phyloP scores from a whole-genome alignment of 2,888 invertebrate species.

The Drosophila leonis region DNA sequence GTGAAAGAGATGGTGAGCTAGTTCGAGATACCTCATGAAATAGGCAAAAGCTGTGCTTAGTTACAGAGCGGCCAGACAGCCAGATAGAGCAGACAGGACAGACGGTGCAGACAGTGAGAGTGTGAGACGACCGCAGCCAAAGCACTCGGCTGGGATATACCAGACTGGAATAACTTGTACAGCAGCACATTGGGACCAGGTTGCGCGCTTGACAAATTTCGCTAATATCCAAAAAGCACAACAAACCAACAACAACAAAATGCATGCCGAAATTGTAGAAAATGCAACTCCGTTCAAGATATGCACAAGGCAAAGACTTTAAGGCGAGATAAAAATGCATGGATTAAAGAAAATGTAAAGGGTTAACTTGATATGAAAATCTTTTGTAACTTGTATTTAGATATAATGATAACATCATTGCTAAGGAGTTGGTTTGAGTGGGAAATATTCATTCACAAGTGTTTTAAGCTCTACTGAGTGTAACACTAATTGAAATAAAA shows the following conservation, averaged over 20 bases:
- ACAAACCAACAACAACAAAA: conserved; percentile 26
- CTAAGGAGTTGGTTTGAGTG: neutral
- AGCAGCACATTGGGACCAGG: conserved; percentile 50
- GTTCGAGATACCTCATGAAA: conserved; percentile 33
- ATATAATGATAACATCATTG: too few species aligned
- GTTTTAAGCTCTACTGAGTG: too few species aligned
- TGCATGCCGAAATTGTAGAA: neutral
- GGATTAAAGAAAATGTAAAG: too few species aligned
- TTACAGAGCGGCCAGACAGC: conserved; percentile 36
- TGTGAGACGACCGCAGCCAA: conserved; percentile 54
- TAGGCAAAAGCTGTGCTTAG: conserved; percentile 67
- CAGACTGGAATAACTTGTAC: conserved; percentile 51
- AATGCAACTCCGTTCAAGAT: neutral
- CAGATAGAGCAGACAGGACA: conserved; percentile 10
- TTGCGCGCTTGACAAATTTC: conserved; percentile 50
- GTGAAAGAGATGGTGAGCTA: conserved; percentile 5
- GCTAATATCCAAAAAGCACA: conserved; percentile 46
- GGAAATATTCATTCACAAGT: too few species aligned
- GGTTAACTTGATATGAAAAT: too few species aligned
- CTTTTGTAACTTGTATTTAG: too few species aligned
- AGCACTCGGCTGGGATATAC: conserved; percentile 43
- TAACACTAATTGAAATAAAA: too few species aligned
- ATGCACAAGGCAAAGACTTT: neutral
- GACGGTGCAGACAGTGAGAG: conserved; percentile 20
- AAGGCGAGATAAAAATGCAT: neutral